A percentile compares a stretch with the other conserved stretches of the same genome.
Conservation (phyloP, 2,113 vertebrate species). For the Octodon degus region DNA sequence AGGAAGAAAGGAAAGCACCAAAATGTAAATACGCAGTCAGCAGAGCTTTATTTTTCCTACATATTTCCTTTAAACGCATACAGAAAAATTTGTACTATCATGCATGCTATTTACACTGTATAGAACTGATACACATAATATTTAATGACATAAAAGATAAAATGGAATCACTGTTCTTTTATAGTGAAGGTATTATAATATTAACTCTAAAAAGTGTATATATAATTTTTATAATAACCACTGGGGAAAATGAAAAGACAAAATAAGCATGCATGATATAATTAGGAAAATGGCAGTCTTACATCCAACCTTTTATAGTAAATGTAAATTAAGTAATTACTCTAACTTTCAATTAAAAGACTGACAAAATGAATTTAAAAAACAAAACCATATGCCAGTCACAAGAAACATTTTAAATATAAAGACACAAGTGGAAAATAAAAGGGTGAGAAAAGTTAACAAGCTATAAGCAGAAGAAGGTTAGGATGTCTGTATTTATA, state of each 20-base stretch:
- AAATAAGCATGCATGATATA: background rate
- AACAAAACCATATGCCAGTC: background rate
- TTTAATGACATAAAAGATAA: background rate
- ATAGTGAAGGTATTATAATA: background rate
- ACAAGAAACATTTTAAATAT: slow-evolving; percentile 33
- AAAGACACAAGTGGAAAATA: background rate
- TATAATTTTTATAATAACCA: background rate
- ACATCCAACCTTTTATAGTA: slow-evolving; percentile 19
- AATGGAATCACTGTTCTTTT: background rate
- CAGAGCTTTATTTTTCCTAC: background rate
- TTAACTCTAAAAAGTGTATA: background rate
- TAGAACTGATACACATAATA: background rate
- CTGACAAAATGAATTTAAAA: background rate
- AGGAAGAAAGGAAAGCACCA: background rate
- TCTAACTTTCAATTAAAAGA: slow-evolving; percentile 47
- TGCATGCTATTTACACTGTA: background rate
- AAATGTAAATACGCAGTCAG: slow-evolving; percentile 32
- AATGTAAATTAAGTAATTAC: background rate
- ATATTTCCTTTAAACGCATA: slow-evolving; percentile 15
- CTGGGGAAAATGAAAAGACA: background rate
- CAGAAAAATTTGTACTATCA: slow-evolving; percentile 4
- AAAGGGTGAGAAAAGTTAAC: background rate
- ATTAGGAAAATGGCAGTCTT: background rate
- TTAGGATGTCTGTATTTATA: background rate
- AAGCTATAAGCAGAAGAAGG: background rate